Evolutionary conservation across 1,140 invertebrate species (phyloP).

Genomic region (Drosophila tani): DNA sequence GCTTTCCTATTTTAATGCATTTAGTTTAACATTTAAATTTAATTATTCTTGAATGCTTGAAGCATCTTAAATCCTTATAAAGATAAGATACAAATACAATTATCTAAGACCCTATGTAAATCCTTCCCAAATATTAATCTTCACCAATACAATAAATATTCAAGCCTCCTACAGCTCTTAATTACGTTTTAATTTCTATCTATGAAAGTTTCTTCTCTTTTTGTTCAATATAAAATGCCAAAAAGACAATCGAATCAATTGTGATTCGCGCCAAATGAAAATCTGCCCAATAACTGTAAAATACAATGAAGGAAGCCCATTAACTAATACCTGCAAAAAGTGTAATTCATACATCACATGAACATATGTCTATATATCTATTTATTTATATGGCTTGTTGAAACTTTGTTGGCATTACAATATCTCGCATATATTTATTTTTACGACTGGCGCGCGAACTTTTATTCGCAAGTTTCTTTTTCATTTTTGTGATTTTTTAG

Average conservation of each 20-base stretch:
- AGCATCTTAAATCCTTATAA: neutral
- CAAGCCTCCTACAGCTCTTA: neutral
- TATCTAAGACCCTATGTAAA: neutral
- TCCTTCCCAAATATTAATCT: neutral
- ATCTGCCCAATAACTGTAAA: constrained; percentile 31
- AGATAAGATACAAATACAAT: no score
- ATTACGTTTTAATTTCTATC: neutral
- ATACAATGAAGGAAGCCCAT: constrained; percentile 19
- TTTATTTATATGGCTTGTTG: constrained; percentile 23
- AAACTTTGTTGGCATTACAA: constrained; percentile 70
- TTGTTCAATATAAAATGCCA: neutral
- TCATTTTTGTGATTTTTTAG: constrained; percentile 36
- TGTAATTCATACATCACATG: constrained; percentile 28
- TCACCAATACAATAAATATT: neutral
- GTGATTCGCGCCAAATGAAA: constrained; percentile 4
- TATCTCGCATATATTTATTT: constrained; percentile 55
- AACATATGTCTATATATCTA: constrained; percentile 1
- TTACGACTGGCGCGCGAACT: constrained; percentile 65
- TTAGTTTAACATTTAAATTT: neutral
- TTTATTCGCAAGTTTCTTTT: constrained; percentile 63
- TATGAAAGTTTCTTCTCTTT: neutral
- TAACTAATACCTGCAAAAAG: constrained; percentile 15
- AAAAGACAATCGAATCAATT: constrained; percentile 25
- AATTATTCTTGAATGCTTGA: neutral
- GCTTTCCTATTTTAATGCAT: no score